These are phyloP conservation scores for Nyctalus aviator DNA, from an alignment of 2,797 vertebrate genomes.

Conservation along the genomic window DNA sequence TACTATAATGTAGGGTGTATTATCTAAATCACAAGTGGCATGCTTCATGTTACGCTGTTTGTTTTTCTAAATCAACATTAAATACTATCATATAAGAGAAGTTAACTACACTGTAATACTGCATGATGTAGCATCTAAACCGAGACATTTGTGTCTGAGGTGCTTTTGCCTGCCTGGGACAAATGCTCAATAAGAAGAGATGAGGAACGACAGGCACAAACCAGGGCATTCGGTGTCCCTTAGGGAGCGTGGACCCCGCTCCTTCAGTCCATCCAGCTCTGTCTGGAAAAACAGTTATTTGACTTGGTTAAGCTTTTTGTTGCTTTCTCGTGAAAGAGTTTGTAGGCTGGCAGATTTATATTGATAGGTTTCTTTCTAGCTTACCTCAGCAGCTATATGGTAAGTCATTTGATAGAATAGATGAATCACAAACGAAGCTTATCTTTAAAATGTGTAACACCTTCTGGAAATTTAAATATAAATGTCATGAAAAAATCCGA, in stretches of 20 bases:
- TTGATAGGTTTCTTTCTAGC: not conserved
- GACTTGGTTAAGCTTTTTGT: constrained; percentile 20
- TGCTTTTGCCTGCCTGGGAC: not conserved
- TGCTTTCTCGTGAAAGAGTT: not conserved
- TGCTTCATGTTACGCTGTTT: not conserved
- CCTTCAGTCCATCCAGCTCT: not conserved
- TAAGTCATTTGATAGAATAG: constrained; percentile 8
- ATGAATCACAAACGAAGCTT: constrained; percentile 48
- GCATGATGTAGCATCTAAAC: not conserved
- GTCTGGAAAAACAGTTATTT: not conserved
- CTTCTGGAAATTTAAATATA: constrained; percentile 41
- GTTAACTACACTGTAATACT: not conserved
- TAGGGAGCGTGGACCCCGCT: not conserved
- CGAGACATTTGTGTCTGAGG: not conserved
- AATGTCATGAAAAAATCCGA: constrained; percentile 6
- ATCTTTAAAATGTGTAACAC: constrained; percentile 48
- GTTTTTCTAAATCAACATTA: not conserved
- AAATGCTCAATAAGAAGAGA: not conserved
- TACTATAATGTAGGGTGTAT: not conserved
- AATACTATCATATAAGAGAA: not conserved
- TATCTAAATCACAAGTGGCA: not conserved
- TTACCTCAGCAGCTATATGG: not conserved
- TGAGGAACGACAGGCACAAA: not conserved
- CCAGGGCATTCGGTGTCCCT: not conserved
- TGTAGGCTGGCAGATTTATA: constrained; percentile 29